A percentile compares a stretch with the other conserved stretches of the same genome.
These are phyloP conservation scores for Turnix velox DNA, from an alignment of 2,113 vertebrate species.

Conservation along the genomic window DNA sequence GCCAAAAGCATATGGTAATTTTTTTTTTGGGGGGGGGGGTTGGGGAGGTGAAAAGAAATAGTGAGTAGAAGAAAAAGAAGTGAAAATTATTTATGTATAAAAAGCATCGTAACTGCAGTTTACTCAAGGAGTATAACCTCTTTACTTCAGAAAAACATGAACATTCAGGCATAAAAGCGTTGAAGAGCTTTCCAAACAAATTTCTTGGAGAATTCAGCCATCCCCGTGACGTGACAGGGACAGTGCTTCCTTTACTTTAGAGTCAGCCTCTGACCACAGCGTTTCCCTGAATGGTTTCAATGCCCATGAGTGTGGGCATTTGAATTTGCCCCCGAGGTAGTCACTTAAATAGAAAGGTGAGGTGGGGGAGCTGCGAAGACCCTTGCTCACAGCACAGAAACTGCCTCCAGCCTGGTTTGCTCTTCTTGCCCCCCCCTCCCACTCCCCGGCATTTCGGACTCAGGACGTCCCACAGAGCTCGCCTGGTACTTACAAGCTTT, in stretches of 20 bases:
- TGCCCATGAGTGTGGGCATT: accelerated
- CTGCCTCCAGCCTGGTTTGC: neutral
- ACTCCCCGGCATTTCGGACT: accelerated
- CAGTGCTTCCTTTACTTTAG: neutral
- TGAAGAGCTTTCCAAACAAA: neutral
- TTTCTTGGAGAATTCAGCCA: neutral
- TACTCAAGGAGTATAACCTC: neutral
- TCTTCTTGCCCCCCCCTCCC: accelerated
- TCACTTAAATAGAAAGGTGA: neutral
- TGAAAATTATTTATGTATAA: neutral
- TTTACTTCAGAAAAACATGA: neutral
- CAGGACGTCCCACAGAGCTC: accelerated
- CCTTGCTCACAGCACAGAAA: neutral
- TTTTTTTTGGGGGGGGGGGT: neutral
- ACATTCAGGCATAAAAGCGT: neutral
- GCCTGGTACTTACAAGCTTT: neutral
- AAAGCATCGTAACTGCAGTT: neutral
- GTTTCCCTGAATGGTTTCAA: neutral
- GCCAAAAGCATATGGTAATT: neutral
- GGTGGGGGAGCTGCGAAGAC: accelerated
- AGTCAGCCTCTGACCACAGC: neutral
- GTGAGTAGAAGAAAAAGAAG: neutral
- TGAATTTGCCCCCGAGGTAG: neutral
- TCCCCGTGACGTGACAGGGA: neutral
- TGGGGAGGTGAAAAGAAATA: neutral